These are phyloP conservation scores for Psettodes erumei DNA, from an alignment of 2,113 vertebrate genomes.

Conservation along the genomic window DNA sequence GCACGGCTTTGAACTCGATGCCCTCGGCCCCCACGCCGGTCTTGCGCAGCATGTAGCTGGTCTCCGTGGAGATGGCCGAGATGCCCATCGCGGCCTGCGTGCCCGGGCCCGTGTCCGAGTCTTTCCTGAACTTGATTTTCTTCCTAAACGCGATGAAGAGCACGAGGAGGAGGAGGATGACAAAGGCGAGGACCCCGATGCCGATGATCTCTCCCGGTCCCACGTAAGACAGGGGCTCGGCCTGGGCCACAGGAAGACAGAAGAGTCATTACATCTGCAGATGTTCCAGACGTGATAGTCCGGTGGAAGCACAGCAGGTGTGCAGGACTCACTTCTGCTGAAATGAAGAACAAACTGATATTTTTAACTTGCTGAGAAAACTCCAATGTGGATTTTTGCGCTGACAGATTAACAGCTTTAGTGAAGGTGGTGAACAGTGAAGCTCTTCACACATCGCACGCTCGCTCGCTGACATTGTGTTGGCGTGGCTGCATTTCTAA, in stretches of 20 bases:
- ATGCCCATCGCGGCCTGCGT: slow-evolving; percentile 52
- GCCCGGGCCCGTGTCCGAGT: slow-evolving; percentile 80
- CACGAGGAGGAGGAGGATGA: slow-evolving; percentile 88
- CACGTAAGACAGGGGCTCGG: slow-evolving; percentile 88
- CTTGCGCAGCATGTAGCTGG: slow-evolving; percentile 87
- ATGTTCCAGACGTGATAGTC: too few species aligned
- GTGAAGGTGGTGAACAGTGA: too few species aligned
- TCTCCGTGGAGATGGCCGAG: slow-evolving; percentile 74
- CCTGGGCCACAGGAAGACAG: slow-evolving; percentile 79
- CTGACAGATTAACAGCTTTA: too few species aligned
- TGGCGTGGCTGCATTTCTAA: not conserved
- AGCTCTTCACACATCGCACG: not conserved
- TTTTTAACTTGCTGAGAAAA: too few species aligned
- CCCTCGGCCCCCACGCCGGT: slow-evolving; percentile 82
- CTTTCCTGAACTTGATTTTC: slow-evolving; percentile 91
- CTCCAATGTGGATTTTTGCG: too few species aligned
- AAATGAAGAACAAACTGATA: too few species aligned
- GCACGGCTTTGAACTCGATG: slow-evolving; percentile 89
- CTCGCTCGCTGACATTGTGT: not conserved
- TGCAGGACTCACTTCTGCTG: too few species aligned
- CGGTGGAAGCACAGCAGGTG: too few species aligned
- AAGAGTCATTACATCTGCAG: too few species aligned
- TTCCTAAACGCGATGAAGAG: slow-evolving; percentile 91
- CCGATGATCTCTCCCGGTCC: slow-evolving; percentile 96
- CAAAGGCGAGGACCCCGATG: slow-evolving; percentile 89